phyloP scores from a whole-genome alignment of 2,797 vertebrate species.

The Hylomyscus alleni region DNA sequence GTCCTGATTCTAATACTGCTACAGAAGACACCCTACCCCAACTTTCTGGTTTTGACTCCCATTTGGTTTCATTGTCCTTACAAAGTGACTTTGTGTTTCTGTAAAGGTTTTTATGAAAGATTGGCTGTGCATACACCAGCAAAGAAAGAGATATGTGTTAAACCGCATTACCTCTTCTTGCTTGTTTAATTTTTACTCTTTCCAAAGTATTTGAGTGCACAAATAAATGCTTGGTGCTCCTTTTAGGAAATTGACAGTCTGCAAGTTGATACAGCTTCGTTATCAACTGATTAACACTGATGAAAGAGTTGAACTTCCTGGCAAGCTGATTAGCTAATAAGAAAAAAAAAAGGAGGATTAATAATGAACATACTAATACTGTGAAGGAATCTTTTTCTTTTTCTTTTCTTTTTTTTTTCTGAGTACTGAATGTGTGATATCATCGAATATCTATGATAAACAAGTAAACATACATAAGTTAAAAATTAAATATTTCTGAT shows the following conservation, averaged over 20 bases:
- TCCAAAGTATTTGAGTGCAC: not conserved
- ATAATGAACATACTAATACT: not conserved
- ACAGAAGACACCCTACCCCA: not conserved
- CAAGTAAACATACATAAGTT: not conserved
- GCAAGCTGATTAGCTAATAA: not conserved
- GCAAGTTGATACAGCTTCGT: not conserved
- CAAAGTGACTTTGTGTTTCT: not conserved
- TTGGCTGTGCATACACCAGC: not conserved
- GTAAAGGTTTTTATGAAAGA: not conserved
- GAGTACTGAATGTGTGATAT: not conserved
- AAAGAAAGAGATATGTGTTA: not conserved
- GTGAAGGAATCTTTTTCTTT: not conserved
- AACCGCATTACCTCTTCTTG: not conserved
- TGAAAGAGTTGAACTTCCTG: not conserved
- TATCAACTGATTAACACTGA: not conserved
- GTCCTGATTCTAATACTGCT: not conserved
- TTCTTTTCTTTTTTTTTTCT: not conserved
- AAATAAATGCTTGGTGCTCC: not conserved
- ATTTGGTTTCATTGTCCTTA: constrained; percentile 15
- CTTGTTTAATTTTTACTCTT: not conserved
- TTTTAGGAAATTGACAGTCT: not conserved
- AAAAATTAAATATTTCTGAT: not conserved
- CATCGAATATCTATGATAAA: not conserved
- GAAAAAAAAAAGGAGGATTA: not conserved
- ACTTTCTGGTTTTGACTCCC: not conserved